Evolutionary conservation across 1,140 invertebrate genomes (phyloP).

Genomic region (Camponotus floridanus): DNA sequence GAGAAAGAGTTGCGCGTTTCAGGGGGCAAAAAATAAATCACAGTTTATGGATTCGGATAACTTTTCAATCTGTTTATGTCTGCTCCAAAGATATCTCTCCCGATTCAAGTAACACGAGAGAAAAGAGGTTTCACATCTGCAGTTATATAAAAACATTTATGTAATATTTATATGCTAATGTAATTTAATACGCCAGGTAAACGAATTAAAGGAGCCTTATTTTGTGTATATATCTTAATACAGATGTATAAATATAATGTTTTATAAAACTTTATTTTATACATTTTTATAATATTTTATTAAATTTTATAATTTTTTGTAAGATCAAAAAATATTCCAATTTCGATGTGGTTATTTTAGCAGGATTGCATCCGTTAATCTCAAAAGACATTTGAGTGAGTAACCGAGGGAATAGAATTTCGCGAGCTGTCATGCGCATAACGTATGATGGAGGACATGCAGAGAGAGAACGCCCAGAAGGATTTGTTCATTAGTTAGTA

Average conservation of each 20-base stretch:
- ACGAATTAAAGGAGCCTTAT: neutral
- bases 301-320: neutral
- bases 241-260: neutral
- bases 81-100: neutral
- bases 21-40: conserved; percentile 7
- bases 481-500: conserved; percentile 64
- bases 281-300: neutral
- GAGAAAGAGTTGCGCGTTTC: conserved; percentile 18
- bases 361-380: conserved; percentile 49
- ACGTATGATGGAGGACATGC: conserved; percentile 39
- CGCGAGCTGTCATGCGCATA: conserved; percentile 47
- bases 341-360: conserved; percentile 37
- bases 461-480: conserved; percentile 35
- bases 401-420: conserved; percentile 55
- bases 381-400: conserved; percentile 13
- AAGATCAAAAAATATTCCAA: conserved; percentile 13
- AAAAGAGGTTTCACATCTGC: neutral
- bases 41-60: neutral
- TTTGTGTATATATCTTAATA: neutral
- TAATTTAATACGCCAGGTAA: neutral
- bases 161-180: neutral
- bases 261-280: neutral
- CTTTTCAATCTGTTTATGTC: conserved; percentile 15
- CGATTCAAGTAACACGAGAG: neutral
- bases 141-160: neutral